phyloP scores from a whole-genome alignment of 2,797 vertebrate genomes.

The Chaetophractus vellerosus region DNA sequence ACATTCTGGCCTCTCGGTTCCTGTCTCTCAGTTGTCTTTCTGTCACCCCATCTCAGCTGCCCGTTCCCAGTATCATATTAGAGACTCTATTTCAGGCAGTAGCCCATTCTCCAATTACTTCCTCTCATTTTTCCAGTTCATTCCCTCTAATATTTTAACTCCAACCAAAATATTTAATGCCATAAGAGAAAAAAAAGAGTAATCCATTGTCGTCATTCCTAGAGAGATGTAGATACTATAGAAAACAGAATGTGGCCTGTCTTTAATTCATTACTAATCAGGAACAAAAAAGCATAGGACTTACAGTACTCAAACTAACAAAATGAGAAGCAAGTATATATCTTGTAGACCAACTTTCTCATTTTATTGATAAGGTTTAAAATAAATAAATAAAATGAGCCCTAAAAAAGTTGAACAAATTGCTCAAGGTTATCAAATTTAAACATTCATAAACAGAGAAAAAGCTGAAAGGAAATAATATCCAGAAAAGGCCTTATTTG shows the following conservation, averaged over 20 bases:
- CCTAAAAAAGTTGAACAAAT: background rate
- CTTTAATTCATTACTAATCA: slow-evolving; percentile 25
- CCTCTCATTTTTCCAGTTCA: background rate
- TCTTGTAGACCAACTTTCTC: background rate
- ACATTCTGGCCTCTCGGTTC: no score
- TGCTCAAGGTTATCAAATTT: background rate
- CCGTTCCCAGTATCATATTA: no score
- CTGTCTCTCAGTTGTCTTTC: no score
- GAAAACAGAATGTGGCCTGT: background rate
- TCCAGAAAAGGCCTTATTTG: background rate
- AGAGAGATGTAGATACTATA: background rate
- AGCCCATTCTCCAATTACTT: background rate
- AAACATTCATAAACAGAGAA: background rate
- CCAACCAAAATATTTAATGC: background rate
- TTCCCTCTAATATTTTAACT: background rate
- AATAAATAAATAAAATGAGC: background rate
- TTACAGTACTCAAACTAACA: slow-evolving; percentile 1
- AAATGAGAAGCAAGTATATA: background rate
- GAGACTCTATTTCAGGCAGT: background rate
- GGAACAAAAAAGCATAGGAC: background rate
- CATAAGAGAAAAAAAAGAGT: background rate
- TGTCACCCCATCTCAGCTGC: no score
- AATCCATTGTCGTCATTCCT: background rate
- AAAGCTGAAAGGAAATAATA: background rate
- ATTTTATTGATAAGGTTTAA: slow-evolving; percentile 11